Conservation (phyloP, 1,140 invertebrate species). For the Leptonema lineaticorne region DNA sequence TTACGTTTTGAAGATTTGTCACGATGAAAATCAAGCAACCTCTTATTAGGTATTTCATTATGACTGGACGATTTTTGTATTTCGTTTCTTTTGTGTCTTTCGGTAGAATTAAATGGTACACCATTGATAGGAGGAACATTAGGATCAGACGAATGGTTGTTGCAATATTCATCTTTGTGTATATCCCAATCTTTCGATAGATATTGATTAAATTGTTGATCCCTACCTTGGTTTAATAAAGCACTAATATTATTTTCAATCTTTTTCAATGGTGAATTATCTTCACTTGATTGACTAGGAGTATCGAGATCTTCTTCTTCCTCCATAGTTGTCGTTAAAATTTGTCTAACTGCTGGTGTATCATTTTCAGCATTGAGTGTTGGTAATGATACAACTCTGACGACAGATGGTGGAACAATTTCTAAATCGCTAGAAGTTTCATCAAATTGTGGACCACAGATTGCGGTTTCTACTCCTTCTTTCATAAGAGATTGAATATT, state of each 20-base stretch:
- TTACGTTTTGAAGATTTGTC: slow-evolving; percentile 55
- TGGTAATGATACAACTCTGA: slow-evolving; percentile 67
- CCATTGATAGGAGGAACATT: slow-evolving; percentile 55
- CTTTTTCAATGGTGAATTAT: slow-evolving; percentile 62
- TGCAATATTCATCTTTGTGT: slow-evolving; percentile 58
- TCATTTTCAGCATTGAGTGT: slow-evolving; percentile 59
- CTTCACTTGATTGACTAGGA: slow-evolving; percentile 57
- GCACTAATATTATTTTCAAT: slow-evolving; percentile 68
- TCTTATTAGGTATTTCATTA: slow-evolving; percentile 59
- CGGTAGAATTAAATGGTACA: slow-evolving; percentile 55
- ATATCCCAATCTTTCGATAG: slow-evolving; percentile 59
- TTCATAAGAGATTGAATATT: slow-evolving; percentile 74
- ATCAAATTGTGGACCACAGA: slow-evolving; percentile 50
- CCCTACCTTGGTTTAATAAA: slow-evolving; percentile 57
- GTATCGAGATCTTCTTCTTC: slow-evolving; percentile 60
- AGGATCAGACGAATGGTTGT: slow-evolving; percentile 45
- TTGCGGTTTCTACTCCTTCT: slow-evolving; percentile 60
- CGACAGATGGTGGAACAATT: slow-evolving; percentile 60
- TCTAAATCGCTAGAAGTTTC: slow-evolving; percentile 57
- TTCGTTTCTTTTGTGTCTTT: slow-evolving; percentile 56
- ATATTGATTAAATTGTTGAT: slow-evolving; percentile 57
- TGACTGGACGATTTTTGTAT: slow-evolving; percentile 61
- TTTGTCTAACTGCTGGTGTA: slow-evolving; percentile 47
- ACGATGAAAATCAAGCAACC: slow-evolving; percentile 57
- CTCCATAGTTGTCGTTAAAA: slow-evolving; percentile 59